Percentiles rank a stretch among this genome's conserved stretches.
Conservation (phyloP, 2,888 invertebrate genomes). For the Harpagoxenus sublaevis region DNA sequence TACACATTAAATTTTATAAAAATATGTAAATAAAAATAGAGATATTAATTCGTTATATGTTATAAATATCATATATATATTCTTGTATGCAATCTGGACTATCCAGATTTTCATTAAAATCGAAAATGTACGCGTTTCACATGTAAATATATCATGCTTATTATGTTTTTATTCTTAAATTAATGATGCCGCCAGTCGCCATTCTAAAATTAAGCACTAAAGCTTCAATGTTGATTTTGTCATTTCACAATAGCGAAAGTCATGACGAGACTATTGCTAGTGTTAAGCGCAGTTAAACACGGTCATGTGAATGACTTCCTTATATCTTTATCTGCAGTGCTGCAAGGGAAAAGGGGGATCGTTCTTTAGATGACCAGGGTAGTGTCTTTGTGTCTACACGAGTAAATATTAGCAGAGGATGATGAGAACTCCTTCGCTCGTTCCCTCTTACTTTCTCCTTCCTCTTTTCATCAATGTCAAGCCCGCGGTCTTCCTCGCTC, state of each 20-base stretch:
- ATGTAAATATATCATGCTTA: too few relatives aligned
- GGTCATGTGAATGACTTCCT: conserved; percentile 68
- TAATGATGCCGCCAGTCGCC: neutral
- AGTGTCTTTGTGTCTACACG: conserved; percentile 79
- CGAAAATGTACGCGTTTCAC: neutral
- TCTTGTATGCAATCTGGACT: neutral
- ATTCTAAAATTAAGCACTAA: neutral
- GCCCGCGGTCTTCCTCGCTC: conserved; percentile 55
- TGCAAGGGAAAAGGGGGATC: conserved; percentile 30
- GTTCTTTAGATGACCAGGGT: conserved; percentile 70
- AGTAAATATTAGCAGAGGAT: conserved; percentile 85
- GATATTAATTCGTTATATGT: neutral
- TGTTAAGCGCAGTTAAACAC: conserved; percentile 54
- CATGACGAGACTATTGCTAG: conserved; percentile 39
- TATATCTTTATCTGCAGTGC: conserved; percentile 76
- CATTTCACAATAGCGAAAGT: conserved; percentile 42
- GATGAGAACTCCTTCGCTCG: conserved; percentile 78
- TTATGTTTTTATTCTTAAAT: neutral
- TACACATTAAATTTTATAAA: neutral
- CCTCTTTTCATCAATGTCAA: conserved; percentile 70
- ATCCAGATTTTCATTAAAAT: neutral
- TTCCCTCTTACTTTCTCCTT: conserved; percentile 68
- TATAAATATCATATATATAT: neutral
- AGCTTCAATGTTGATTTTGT: neutral
- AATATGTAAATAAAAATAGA: neutral